Evolutionary conservation across 2,113 vertebrate species (phyloP).

Genomic region (Rana temporaria): DNA sequence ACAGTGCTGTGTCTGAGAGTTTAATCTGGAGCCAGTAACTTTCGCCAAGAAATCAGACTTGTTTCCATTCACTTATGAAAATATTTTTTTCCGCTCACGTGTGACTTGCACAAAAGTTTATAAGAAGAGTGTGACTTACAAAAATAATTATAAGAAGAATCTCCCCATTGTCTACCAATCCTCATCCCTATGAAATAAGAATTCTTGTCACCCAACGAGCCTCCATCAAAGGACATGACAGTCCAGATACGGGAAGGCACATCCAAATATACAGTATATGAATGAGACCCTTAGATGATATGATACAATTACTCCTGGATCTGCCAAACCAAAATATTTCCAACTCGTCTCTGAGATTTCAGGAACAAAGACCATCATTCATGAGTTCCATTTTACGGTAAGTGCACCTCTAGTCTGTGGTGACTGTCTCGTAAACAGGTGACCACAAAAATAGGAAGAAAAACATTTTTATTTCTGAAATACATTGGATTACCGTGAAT

Average conservation of each 20-base stretch:
- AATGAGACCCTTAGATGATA: conserved; percentile 1
- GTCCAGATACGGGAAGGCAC: background rate
- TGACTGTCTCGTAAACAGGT: too few species aligned
- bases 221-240: background rate
- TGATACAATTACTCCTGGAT: background rate
- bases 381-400: background rate
- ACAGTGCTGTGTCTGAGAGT: too few species aligned
- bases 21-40: too few species aligned
- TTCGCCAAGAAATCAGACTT: too few species aligned
- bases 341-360: background rate
- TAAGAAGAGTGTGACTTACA: background rate
- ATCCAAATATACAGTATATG: background rate
- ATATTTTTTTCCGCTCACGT: background rate
- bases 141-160: background rate
- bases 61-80: too few species aligned
- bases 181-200: background rate
- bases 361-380: conserved; percentile 15
- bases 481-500: too few species aligned
- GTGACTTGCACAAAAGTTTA: background rate
- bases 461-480: too few species aligned
- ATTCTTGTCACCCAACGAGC: background rate
- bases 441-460: too few species aligned
- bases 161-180: background rate
- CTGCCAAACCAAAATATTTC: conserved; percentile 37
- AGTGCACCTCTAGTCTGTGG: too few species aligned